Percentiles rank a stretch among this genome's conserved stretches.
Evolutionary conservation across 2,113 vertebrate genomes (phyloP).

Genomic region (Copsychus sechellarum): DNA sequence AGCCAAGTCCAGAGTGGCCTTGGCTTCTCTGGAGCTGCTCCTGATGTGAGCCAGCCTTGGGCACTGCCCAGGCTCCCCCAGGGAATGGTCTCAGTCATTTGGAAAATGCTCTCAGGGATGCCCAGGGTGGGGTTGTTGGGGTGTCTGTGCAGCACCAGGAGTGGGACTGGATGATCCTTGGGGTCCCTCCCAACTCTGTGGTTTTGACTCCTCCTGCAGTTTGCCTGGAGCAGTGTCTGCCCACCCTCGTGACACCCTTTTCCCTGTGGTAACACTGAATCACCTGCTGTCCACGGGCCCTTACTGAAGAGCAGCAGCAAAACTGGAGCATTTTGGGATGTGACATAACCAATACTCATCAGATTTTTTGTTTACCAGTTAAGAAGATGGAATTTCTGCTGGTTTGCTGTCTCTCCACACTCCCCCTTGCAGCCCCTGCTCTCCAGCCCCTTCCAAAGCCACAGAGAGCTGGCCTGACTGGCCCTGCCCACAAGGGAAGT

Average conservation of each 20-base stretch:
- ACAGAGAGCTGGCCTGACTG: neutral
- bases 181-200: neutral
- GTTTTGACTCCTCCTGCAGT: neutral
- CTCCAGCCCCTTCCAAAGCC: neutral
- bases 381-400: neutral
- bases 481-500: neutral
- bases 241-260: neutral
- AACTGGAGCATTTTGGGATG: neutral
- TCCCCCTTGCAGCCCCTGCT: neutral
- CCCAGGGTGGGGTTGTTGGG: neutral
- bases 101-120: rapidly evolving
- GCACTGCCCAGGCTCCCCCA: neutral
- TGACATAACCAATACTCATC: neutral
- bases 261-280: neutral
- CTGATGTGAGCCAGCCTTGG: neutral
- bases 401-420: neutral
- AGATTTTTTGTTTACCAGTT: neutral
- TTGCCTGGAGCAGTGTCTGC: neutral
- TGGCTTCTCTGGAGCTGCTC: neutral
- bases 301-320: neutral
- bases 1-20: neutral
- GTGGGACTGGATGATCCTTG: neutral
- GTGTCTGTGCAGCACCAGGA: neutral
- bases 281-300: rapidly evolving
- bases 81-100: neutral